Percentiles rank a stretch among this genome's conserved stretches.
Evolutionary conservation across 1,140 invertebrate species (phyloP).

Genomic region (Leptestheria dahalacensis): DNA sequence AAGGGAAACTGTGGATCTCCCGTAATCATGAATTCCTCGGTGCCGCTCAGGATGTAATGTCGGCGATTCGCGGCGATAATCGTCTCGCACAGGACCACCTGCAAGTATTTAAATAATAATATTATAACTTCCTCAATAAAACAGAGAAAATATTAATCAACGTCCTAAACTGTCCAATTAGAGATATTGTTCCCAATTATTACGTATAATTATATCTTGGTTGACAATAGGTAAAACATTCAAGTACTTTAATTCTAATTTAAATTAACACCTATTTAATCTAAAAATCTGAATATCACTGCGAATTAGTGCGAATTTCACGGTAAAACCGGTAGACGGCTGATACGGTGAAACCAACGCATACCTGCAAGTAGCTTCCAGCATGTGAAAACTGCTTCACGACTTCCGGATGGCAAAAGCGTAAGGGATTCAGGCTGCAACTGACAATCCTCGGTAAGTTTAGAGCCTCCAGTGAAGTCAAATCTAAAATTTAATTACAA

Average conservation of each 20-base stretch:
- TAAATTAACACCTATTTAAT: too few species aligned
- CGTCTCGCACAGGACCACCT: neutral
- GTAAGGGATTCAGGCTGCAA: conserved; percentile 68
- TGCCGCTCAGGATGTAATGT: neutral
- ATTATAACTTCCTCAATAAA: too few species aligned
- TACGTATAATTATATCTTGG: too few species aligned
- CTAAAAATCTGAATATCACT: too few species aligned
- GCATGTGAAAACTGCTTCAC: conserved; percentile 49
- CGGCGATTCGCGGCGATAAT: neutral
- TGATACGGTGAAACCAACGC: neutral
- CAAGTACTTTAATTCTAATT: too few species aligned
- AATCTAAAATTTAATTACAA: conserved; percentile 35
- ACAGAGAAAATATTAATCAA: too few species aligned
- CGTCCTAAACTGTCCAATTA: too few species aligned
- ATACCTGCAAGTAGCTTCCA: neutral
- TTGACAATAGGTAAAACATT: too few species aligned
- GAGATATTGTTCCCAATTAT: too few species aligned
- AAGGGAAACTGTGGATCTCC: neutral
- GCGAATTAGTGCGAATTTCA: neutral
- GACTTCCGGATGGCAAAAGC: conserved; percentile 55
- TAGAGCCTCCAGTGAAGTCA: conserved; percentile 57
- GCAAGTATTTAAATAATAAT: too few species aligned
- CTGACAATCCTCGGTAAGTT: conserved; percentile 70
- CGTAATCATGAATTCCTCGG: neutral
- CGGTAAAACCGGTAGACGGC: neutral